Evolutionary conservation across 2,113 vertebrate genomes (phyloP), one percentile per base, ranked within the genome.

Genomic region (Neolamprologus modestus): DNA sequence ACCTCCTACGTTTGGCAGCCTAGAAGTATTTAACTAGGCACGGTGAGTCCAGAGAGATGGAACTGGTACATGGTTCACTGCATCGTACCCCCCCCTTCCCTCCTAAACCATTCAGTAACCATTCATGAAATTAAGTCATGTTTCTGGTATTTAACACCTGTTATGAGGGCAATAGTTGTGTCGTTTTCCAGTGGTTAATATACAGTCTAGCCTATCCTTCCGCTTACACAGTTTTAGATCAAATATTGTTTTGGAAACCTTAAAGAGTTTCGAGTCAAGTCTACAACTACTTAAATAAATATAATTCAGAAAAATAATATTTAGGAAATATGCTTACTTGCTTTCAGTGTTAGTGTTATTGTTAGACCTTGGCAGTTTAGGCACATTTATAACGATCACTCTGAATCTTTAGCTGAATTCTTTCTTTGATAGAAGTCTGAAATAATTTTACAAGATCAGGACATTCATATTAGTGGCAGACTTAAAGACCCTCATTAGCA

Each of bases 61-160:
- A 85, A 78, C 76, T 42, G 78, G 76, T 85, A 53, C 80, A 86
- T 14, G 82, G 89, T 87, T 87, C 90, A 66, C 19, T 88, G 89
- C 81, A 78, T 82, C 1, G 17, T 52, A 35, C 28, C 19, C 26
- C 78, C 8, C 82, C 50, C 21, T 35, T 26, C 40, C 21, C 40
- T 7, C 9, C 35, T 17, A 12, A 82, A 82, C 83, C 85, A 86
- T 91, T 92, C 79, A 66, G 54, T 76, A 86, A 61, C 79, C 90
- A 84, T 63, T 78, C 54, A 17, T 86, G 66, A 92, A 89, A 92
- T 92, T 54, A 87, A 93, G 90, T 84, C n/a, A 85, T 86, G 81
- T 61, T 59, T 89, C 84, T 66, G 73, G 78, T 28, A 71, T 68
- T 35, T n/a, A 84, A 66, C 37, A 45, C 52, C 26, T 31, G 35